phyloP scores from a whole-genome alignment of 2,888 invertebrate genomes.

The Rotaria magnacalcarata region DNA sequence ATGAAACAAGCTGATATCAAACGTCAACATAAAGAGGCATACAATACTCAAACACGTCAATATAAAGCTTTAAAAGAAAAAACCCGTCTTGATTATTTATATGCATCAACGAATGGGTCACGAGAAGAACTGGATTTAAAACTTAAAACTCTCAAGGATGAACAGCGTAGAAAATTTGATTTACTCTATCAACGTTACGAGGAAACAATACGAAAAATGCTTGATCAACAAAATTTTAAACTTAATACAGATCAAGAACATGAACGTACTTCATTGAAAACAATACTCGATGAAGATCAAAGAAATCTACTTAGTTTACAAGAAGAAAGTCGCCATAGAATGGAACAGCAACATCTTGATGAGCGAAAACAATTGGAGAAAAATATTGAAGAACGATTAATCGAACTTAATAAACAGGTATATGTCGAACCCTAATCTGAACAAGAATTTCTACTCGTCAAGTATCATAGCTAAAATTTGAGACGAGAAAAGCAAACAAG shows the following conservation, averaged over 20 bases:
- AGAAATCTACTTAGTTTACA: neutral
- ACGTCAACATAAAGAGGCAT: constrained; percentile 43
- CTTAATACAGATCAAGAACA: constrained; percentile 30
- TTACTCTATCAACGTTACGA: constrained; percentile 42
- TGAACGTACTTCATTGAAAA: constrained; percentile 8
- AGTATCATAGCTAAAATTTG: too few species aligned
- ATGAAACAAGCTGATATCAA: constrained; percentile 42
- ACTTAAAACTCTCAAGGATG: constrained; percentile 43
- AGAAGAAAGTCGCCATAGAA: constrained; percentile 34
- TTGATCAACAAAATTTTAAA: constrained; percentile 34
- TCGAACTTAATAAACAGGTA: constrained; percentile 20
- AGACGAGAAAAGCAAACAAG: too few species aligned
- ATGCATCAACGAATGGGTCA: neutral
- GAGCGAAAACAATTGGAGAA: constrained; percentile 21
- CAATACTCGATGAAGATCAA: constrained; percentile 20
- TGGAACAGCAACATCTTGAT: constrained; percentile 30
- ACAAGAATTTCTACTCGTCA: too few species aligned
- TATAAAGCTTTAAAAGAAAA: constrained; percentile 45
- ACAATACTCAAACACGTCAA: constrained; percentile 43
- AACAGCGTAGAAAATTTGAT: constrained; percentile 44
- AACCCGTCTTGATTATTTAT: constrained; percentile 10
- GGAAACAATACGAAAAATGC: constrained; percentile 33
- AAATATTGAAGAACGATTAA: constrained; percentile 12
- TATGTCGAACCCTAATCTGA: too few species aligned
- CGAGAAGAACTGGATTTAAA: constrained; percentile 43